These are phyloP conservation scores for Megatriorchis doriae DNA, from an alignment of 2,113 vertebrate species.

Conservation along the genomic window DNA sequence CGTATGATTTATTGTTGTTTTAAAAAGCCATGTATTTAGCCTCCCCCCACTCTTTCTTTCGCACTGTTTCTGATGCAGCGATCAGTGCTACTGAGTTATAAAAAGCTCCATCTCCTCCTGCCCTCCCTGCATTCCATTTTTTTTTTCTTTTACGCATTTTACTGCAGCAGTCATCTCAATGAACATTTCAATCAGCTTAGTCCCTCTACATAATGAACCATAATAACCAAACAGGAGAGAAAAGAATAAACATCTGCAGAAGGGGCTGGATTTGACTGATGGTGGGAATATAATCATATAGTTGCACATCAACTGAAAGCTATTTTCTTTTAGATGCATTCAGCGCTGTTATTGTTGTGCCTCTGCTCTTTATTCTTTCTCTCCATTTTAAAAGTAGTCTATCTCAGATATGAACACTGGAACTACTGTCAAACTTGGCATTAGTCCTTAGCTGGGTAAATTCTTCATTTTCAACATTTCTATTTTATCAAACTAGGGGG, in stretches of 20 bases:
- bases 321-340: slow-evolving; percentile 56
- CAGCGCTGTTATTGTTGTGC: slow-evolving; percentile 18
- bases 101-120: slow-evolving; percentile 45
- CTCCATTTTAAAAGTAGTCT: slow-evolving; percentile 25
- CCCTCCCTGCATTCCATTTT: not conserved
- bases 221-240: slow-evolving; percentile 71
- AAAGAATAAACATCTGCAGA: slow-evolving; percentile 70
- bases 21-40: slow-evolving; percentile 52
- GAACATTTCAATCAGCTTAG: slow-evolving; percentile 76
- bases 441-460: not conserved
- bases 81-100: slow-evolving; percentile 42
- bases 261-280: slow-evolving; percentile 52
- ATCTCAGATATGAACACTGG: not conserved
- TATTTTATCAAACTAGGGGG: not conserved
- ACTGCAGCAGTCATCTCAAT: slow-evolving; percentile 67
- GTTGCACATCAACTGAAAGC: slow-evolving; percentile 35
- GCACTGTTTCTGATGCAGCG: slow-evolving; percentile 39
- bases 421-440: not conserved
- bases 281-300: slow-evolving; percentile 44
- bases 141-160: slow-evolving; percentile 32
- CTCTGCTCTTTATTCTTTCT: slow-evolving; percentile 17
- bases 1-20: slow-evolving; percentile 76
- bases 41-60: slow-evolving; percentile 19
- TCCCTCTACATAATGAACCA: slow-evolving; percentile 71
- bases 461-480: not conserved